Conservation (phyloP, 2,797 vertebrate species). For the Propithecus deckenii region DNA sequence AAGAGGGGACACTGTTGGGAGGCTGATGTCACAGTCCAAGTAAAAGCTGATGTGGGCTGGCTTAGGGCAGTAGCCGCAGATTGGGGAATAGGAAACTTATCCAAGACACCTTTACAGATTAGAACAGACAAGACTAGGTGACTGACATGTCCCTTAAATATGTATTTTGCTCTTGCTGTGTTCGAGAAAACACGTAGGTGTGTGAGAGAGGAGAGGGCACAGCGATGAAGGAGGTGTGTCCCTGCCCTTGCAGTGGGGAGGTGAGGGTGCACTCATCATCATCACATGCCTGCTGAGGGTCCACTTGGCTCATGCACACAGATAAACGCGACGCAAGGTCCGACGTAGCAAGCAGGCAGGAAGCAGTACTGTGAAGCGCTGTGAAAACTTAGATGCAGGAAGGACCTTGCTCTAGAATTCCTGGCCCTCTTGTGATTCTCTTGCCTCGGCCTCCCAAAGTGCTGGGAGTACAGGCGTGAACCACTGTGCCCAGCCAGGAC, state of each 20-base stretch:
- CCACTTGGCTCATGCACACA: neutral
- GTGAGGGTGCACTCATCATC: rapidly evolving
- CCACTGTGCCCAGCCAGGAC: neutral
- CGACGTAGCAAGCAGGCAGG: neutral
- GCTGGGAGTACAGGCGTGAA: neutral
- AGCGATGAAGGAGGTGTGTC: neutral
- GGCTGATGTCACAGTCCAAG: neutral
- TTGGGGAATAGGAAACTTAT: neutral
- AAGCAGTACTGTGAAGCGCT: neutral
- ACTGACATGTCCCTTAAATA: neutral
- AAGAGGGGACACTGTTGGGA: neutral
- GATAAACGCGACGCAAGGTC: neutral
- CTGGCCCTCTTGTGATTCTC: neutral
- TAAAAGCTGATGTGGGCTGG: neutral
- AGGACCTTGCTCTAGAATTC: neutral
- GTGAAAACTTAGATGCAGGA: neutral
- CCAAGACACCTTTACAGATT: neutral
- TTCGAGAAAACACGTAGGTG: neutral
- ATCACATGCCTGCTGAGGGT: neutral
- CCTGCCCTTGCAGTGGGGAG: neutral
- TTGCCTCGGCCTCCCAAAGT: neutral
- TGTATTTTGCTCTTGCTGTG: neutral
- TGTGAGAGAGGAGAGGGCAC: neutral
- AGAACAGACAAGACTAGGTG: neutral
- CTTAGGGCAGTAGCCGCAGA: neutral